A percentile compares a stretch with the other conserved stretches of the same genome.
These are phyloP conservation scores for Phalera bucephala DNA, from an alignment of 2,888 invertebrate genomes.

Conservation along the genomic window DNA sequence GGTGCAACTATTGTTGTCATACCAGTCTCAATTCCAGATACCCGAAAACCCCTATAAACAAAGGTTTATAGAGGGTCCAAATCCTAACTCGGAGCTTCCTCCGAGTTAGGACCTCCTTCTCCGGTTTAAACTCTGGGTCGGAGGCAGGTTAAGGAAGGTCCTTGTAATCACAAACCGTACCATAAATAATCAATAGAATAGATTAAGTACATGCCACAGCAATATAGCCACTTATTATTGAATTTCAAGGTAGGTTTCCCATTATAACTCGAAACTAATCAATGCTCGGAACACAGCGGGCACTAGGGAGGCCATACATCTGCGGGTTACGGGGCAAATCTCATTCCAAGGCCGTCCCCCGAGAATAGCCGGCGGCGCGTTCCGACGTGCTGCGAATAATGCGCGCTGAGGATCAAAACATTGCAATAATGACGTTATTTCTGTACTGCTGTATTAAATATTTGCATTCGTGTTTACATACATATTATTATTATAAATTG, in stretches of 20 bases:
- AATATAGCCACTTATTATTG: neutral
- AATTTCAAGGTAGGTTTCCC: conserved; percentile 6
- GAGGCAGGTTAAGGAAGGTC: too few relatives aligned
- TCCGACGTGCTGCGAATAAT: conserved; percentile 13
- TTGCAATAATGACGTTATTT: conserved; percentile 18
- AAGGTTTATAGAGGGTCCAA: too few relatives aligned
- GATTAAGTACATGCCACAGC: too few relatives aligned
- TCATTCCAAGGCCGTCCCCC: conserved; percentile 25
- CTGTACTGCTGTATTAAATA: neutral
- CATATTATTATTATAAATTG: too few relatives aligned
- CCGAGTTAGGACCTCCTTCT: too few relatives aligned
- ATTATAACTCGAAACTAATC: conserved; percentile 19
- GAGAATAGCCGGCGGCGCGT: conserved; percentile 4
- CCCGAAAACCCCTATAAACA: too few relatives aligned
- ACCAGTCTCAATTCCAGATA: too few relatives aligned
- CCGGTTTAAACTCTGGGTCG: too few relatives aligned
- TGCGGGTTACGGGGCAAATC: conserved; percentile 26
- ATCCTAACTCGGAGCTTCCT: too few relatives aligned
- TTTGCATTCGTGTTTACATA: neutral
- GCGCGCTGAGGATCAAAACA: conserved; percentile 14
- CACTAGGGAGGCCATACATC: conserved; percentile 25
- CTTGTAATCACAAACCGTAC: too few relatives aligned
- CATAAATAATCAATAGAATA: too few relatives aligned
- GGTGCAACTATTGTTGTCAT: too few relatives aligned
- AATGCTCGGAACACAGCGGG: conserved; percentile 14